Conservation (phyloP, 92 coral and sea anemone genomes). For the Palythoa grandiflora region DNA sequence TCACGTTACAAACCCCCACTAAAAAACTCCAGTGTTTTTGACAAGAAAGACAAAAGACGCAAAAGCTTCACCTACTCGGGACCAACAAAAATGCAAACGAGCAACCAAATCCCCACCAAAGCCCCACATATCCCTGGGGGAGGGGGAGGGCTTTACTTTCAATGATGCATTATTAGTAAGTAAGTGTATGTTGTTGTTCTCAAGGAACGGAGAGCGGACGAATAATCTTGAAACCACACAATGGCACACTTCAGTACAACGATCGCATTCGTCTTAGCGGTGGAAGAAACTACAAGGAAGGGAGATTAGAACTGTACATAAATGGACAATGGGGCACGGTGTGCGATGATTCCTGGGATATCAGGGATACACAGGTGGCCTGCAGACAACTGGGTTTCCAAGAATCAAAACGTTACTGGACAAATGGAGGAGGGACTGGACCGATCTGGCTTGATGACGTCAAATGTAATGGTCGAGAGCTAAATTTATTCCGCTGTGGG, state of each 20-base stretch:
- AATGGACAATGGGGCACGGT: constrained; percentile 69
- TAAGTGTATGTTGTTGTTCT: not conserved
- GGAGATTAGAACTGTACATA: constrained; percentile 72
- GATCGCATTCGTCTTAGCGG: constrained; percentile 68
- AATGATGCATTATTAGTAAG: too few species aligned
- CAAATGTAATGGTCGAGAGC: constrained; percentile 66
- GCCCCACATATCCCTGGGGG: too few species aligned
- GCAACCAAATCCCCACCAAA: too few species aligned
- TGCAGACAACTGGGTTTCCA: constrained; percentile 81
- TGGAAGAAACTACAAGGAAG: constrained; percentile 65
- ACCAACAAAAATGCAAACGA: too few species aligned
- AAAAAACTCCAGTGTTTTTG: too few species aligned
- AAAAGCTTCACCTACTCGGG: too few species aligned
- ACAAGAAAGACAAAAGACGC: too few species aligned
- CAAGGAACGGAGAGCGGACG: not conserved
- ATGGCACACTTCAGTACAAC: constrained; percentile 44
- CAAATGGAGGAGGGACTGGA: constrained; percentile 62
- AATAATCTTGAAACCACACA: constrained; percentile 50
- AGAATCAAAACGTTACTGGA: constrained; percentile 62
- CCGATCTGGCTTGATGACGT: constrained; percentile 73
- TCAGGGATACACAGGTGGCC: constrained; percentile 67
- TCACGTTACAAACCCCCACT: too few species aligned
- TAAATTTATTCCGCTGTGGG: constrained; percentile 50
- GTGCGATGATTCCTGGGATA: too few species aligned
- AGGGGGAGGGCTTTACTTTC: too few species aligned